Conservation (phyloP, 2,113 vertebrate genomes). For the Cnemophilus loriae region DNA sequence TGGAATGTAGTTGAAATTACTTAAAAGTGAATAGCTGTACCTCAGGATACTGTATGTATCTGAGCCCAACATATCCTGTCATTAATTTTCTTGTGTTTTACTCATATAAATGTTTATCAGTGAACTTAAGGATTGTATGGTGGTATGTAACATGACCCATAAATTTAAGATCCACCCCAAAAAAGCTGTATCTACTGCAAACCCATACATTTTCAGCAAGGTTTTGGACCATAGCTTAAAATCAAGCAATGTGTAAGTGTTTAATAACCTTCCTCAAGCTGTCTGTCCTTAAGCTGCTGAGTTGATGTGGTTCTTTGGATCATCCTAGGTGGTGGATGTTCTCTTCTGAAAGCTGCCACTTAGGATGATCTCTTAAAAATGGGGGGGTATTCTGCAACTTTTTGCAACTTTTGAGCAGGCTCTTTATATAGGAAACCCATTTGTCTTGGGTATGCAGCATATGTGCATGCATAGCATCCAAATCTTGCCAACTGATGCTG, state of each 20-base stretch:
- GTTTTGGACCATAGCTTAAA: background rate
- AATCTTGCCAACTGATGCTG: background rate
- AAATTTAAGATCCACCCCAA: background rate
- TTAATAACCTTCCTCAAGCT: background rate
- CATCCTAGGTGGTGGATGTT: background rate
- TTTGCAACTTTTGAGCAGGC: background rate
- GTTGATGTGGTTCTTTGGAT: background rate
- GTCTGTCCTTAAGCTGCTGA: background rate
- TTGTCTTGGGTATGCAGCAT: background rate
- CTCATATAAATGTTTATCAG: background rate
- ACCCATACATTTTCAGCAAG: background rate
- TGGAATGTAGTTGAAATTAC: background rate
- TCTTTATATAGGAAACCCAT: background rate
- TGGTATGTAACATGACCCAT: background rate
- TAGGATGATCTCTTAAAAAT: background rate
- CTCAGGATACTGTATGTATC: accelerated
- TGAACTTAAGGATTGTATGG: background rate
- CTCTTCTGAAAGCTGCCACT: background rate
- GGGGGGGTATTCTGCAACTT: no score
- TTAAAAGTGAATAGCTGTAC: background rate
- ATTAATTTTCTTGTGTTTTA: background rate
- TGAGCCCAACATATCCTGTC: background rate
- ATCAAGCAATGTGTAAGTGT: background rate
- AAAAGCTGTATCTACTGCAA: background rate
- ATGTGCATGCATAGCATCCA: accelerated